phyloP scores from a whole-genome alignment of 2,888 invertebrate species.

The Gonocerus acuteangulatus region DNA sequence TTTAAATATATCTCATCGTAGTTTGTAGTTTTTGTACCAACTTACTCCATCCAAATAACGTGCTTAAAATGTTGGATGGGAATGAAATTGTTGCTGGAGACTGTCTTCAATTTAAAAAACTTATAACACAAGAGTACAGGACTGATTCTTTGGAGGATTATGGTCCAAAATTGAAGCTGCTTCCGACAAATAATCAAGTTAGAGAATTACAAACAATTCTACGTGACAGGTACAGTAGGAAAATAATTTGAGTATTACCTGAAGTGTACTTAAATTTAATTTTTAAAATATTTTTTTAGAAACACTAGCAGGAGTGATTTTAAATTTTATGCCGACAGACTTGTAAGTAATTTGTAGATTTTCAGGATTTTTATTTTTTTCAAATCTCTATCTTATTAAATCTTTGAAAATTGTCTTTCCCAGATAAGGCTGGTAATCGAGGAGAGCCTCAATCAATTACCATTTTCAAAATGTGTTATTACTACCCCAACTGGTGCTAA shows the following conservation, averaged over 20 bases:
- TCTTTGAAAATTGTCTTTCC: slow-evolving; percentile 35
- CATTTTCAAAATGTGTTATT: slow-evolving; percentile 83
- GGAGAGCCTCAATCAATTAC: slow-evolving; percentile 92
- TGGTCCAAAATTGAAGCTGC: slow-evolving; percentile 60
- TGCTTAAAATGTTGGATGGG: background rate
- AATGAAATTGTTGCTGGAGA: slow-evolving; percentile 16
- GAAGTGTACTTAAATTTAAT: background rate
- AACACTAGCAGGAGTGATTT: slow-evolving; percentile 90
- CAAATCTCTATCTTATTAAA: background rate
- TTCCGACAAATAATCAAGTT: slow-evolving; percentile 69
- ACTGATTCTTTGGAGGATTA: slow-evolving; percentile 43
- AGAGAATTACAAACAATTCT: slow-evolving; percentile 79
- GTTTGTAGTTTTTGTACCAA: background rate
- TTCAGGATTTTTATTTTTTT: background rate
- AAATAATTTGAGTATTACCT: background rate
- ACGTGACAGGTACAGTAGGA: slow-evolving; percentile 64
- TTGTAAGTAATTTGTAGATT: slow-evolving; percentile 49
- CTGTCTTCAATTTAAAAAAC: slow-evolving; percentile 1
- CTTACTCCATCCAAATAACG: background rate
- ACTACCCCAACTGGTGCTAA: slow-evolving; percentile 86
- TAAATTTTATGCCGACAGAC: slow-evolving; percentile 94
- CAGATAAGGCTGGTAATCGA: slow-evolving; percentile 92
- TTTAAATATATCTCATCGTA: background rate
- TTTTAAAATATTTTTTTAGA: slow-evolving; percentile 48
- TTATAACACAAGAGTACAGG: slow-evolving; percentile 1